phyloP scores from a whole-genome alignment of 2,888 invertebrate species.

The Malacosoma neustria region DNA sequence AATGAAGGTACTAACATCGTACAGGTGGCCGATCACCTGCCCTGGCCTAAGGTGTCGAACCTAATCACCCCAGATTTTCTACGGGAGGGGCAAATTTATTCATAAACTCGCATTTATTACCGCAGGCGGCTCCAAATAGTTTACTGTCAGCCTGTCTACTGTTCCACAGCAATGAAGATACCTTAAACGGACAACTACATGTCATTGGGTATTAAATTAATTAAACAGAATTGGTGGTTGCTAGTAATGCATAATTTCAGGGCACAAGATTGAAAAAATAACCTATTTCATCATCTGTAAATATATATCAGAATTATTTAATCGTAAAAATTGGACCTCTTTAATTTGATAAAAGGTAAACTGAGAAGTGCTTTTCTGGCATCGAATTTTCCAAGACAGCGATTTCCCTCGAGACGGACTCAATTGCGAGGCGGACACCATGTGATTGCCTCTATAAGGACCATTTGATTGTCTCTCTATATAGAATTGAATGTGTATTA shows the following conservation, averaged over 20 bases:
- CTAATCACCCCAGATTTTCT: conserved; percentile 63
- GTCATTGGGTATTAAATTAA: too few relatives aligned
- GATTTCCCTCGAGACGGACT: background rate
- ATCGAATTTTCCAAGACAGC: background rate
- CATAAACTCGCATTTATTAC: conserved; percentile 68
- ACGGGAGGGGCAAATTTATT: conserved; percentile 58
- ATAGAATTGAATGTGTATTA: background rate
- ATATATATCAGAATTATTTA: too few relatives aligned
- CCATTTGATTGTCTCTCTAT: background rate
- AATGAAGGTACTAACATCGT: conserved; percentile 5
- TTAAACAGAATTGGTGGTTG: too few relatives aligned
- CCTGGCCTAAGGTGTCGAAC: conserved; percentile 40
- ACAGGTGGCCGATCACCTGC: conserved; percentile 47
- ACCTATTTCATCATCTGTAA: too few relatives aligned
- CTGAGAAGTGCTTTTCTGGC: background rate
- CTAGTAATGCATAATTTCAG: too few relatives aligned
- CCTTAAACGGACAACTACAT: too few relatives aligned
- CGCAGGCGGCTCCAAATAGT: conserved; percentile 49
- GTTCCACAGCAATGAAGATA: too few relatives aligned
- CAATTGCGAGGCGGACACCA: background rate
- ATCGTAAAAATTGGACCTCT: too few relatives aligned
- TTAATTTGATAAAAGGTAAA: background rate
- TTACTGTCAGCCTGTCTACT: too few relatives aligned
- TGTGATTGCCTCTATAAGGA: background rate
- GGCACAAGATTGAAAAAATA: too few relatives aligned